A percentile compares a stretch with the other conserved stretches of the same genome.
Conservation (phyloP, 2,888 invertebrate species). For the Hyles lineata region DNA sequence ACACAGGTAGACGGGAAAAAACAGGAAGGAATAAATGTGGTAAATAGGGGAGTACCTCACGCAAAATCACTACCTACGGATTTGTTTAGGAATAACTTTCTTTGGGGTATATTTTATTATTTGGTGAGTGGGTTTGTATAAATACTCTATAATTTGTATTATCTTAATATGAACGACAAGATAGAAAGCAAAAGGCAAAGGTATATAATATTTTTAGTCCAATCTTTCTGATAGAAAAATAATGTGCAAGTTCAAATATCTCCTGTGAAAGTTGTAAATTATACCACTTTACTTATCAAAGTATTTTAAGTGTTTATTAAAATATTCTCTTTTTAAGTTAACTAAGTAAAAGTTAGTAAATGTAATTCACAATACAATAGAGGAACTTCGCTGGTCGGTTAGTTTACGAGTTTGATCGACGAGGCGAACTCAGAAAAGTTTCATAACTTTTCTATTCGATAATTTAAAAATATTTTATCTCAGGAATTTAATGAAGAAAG, state of each 20-base stretch:
- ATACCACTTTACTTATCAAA: no score
- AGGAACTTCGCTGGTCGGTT: neutral
- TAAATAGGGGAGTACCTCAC: neutral
- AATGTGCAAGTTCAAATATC: no score
- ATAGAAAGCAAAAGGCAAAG: no score
- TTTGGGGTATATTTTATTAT: neutral
- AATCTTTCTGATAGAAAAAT: no score
- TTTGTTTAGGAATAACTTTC: neutral
- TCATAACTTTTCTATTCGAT: neutral
- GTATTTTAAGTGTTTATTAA: neutral
- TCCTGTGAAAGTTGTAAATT: no score
- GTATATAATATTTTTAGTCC: no score
- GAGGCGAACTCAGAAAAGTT: neutral
- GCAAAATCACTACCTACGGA: neutral
- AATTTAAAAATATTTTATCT: constrained; percentile 4
- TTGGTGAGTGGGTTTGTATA: neutral
- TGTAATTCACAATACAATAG: neutral
- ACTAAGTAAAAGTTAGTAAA: neutral
- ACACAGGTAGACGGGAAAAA: constrained; percentile 10
- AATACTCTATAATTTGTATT: neutral
- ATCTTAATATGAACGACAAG: no score
- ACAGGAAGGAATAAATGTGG: constrained; percentile 14
- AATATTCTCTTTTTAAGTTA: neutral
- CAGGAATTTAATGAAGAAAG: neutral
- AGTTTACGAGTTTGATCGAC: constrained; percentile 5